Conservation (phyloP, 35 echinoderm and acorn worm species). For the Heliocidaris tuberculata region DNA sequence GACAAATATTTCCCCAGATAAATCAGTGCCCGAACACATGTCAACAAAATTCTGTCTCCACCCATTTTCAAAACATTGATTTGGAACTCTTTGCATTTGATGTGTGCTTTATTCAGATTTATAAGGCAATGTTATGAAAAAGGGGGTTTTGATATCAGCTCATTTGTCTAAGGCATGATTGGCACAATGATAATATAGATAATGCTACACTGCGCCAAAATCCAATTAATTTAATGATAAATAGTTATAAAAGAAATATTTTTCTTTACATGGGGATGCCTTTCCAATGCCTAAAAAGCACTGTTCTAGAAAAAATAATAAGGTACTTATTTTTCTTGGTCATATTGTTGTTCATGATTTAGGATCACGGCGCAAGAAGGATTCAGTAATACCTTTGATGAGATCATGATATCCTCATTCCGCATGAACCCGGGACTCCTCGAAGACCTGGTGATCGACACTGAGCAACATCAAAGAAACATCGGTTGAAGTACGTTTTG, state of each 20-base stretch:
- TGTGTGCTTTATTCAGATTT: neutral
- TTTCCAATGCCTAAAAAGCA: no score
- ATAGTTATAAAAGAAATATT: no score
- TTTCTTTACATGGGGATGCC: no score
- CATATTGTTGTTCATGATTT: neutral
- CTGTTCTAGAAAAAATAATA: no score
- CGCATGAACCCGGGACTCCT: neutral
- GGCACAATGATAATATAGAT: no score
- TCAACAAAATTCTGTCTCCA: neutral
- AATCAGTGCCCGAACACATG: neutral
- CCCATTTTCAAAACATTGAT: neutral
- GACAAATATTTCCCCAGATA: neutral
- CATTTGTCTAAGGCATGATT: no score
- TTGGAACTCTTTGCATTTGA: neutral
- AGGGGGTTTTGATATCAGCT: no score
- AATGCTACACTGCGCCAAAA: no score
- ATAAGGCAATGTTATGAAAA: neutral
- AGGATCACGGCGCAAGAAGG: neutral
- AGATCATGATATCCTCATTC: conserved; percentile 18
- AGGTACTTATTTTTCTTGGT: no score
- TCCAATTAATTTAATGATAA: no score
- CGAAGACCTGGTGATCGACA: neutral
- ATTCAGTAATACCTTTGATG: neutral
- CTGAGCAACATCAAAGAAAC: conserved; percentile 33
- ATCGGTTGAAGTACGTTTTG: conserved; percentile 24